Percentiles rank a stretch among this genome's conserved stretches.
phyloP scores from a whole-genome alignment of 1,140 invertebrate genomes.

The Drosophila insularis region DNA sequence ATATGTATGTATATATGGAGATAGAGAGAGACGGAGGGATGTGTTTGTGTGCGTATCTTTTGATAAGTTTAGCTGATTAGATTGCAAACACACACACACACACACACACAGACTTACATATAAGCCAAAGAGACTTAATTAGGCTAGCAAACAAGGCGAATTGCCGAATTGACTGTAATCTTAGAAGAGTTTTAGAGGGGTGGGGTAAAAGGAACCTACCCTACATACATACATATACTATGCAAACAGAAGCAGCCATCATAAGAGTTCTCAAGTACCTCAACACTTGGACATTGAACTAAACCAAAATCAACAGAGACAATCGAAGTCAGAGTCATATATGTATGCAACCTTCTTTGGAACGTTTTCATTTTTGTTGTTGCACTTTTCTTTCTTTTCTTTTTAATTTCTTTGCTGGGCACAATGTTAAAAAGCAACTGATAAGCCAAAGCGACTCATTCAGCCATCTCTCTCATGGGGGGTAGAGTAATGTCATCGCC shows the following conservation, averaged over 20 bases:
- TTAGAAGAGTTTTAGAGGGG: slow-evolving; percentile 10
- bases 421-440: neutral
- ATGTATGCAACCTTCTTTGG: neutral
- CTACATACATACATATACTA: neutral
- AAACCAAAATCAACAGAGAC: neutral
- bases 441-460: neutral
- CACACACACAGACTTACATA: slow-evolving; percentile 18
- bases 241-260: neutral
- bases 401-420: neutral
- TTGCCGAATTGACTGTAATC: slow-evolving; percentile 67
- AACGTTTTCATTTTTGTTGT: neutral
- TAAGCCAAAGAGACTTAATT: slow-evolving; percentile 68
- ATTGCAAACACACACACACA: slow-evolving; percentile 52
- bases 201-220: slow-evolving; percentile 28
- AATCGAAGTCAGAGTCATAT: neutral
- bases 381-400: neutral
- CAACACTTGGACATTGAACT: slow-evolving; percentile 71
- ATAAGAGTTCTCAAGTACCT: slow-evolving; percentile 19
- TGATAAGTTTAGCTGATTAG: slow-evolving; percentile 73
- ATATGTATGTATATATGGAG: slow-evolving; percentile 15
- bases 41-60: slow-evolving; percentile 30
- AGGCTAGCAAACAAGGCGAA: slow-evolving; percentile 69
- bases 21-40: neutral
- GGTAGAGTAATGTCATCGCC: slow-evolving; percentile 30
- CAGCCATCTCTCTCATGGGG: neutral